These are phyloP conservation scores for Lysandra bellargus DNA, from an alignment of 2,888 invertebrate species.

Conservation along the genomic window DNA sequence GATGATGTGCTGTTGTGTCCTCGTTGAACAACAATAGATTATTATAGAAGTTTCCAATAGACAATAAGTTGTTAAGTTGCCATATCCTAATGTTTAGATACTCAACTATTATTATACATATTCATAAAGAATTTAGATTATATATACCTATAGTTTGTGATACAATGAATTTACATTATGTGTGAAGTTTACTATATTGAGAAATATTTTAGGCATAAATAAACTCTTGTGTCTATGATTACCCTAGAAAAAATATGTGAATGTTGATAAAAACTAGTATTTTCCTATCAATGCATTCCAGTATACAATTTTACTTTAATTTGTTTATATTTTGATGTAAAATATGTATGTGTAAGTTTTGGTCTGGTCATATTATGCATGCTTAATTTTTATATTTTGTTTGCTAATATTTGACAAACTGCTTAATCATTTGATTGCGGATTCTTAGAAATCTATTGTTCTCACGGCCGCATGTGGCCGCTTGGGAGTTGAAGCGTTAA, in stretches of 20 bases:
- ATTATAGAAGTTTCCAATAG: conserved; percentile 66
- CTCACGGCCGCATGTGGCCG: too few relatives aligned
- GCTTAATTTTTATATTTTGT: not conserved
- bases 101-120: conserved; percentile 70
- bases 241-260: conserved; percentile 5
- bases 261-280: conserved; percentile 6
- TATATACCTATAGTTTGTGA: conserved; percentile 76
- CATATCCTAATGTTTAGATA: conserved; percentile 79
- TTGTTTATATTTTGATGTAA: not conserved
- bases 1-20: conserved; percentile 20
- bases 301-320: not conserved
- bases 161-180: conserved; percentile 78
- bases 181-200: conserved; percentile 47
- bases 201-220: conserved; percentile 26
- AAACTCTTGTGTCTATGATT: conserved; percentile 16
- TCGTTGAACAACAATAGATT: conserved; percentile 37
- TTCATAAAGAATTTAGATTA: conserved; percentile 71
- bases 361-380: not conserved
- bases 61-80: conserved; percentile 79
- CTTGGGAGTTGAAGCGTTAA: not conserved
- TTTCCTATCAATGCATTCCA: conserved; percentile 8
- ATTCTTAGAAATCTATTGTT: too few relatives aligned
- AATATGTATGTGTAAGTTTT: conserved; percentile 3
- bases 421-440: not conserved
- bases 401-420: not conserved